A percentile compares a stretch with the other conserved stretches of the same genome.
phyloP scores from a whole-genome alignment of 2,888 invertebrate genomes.

The Epinotia brunnichana region DNA sequence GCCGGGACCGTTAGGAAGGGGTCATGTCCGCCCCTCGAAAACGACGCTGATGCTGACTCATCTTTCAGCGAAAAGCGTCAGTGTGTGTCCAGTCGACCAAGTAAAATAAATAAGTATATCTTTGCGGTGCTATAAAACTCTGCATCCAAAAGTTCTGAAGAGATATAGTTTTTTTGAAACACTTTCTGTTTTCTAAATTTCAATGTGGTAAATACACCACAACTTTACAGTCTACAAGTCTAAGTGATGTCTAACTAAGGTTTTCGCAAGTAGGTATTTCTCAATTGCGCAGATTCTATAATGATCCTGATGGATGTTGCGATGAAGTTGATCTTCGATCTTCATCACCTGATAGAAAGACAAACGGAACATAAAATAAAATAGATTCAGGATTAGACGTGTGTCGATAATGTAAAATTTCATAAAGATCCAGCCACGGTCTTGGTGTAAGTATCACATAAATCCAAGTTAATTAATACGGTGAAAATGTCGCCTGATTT shows the following conservation, averaged over 20 bases:
- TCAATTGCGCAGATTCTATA: background rate
- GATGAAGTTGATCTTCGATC: background rate
- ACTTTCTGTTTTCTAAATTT: no score
- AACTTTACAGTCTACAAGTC: no score
- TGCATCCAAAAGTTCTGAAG: background rate
- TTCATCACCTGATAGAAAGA: background rate
- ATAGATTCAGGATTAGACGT: background rate
- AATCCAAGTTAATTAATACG: slow-evolving; percentile 22
- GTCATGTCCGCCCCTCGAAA: slow-evolving; percentile 46
- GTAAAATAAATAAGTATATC: background rate
- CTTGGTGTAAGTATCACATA: background rate
- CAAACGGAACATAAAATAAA: background rate
- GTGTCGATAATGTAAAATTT: background rate
- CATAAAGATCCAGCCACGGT: background rate
- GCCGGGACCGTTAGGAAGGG: slow-evolving; percentile 77
- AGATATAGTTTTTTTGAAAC: background rate
- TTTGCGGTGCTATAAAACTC: background rate
- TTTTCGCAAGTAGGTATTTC: no score
- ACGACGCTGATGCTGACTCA: background rate
- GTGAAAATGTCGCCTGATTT: slow-evolving; percentile 4
- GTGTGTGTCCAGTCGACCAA: background rate
- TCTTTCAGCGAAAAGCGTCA: background rate
- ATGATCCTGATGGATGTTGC: background rate
- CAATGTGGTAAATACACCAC: no score
- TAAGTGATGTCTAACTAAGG: no score